Evolutionary conservation across 2,888 invertebrate genomes (phyloP).

Genomic region (Zele albiditarsus): DNA sequence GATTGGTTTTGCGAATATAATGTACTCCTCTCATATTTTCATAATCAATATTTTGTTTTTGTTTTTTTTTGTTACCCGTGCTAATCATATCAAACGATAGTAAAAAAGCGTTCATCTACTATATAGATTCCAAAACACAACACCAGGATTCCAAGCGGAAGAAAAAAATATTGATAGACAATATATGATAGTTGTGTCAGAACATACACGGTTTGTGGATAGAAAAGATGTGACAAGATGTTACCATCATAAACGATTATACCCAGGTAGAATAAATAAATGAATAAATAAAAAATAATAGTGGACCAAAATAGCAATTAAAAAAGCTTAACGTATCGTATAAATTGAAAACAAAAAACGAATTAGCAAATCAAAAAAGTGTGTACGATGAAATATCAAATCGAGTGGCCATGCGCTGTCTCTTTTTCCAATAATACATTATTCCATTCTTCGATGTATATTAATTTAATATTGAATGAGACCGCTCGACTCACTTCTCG

Average conservation of each 20-base stretch:
- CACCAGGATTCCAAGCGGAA: constrained; percentile 69
- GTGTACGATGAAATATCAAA: constrained; percentile 49
- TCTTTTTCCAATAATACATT: constrained; percentile 27
- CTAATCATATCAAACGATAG: constrained; percentile 16
- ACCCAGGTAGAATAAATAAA: constrained; percentile 52
- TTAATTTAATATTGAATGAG: constrained; percentile 23
- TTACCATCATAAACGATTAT: constrained; percentile 56
- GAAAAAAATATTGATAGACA: constrained; percentile 56
- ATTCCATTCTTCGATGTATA: constrained; percentile 11
- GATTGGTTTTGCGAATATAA: neutral
- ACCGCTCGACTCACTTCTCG: constrained; percentile 65
- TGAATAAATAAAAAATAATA: constrained; percentile 50
- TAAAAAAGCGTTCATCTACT: constrained; percentile 48
- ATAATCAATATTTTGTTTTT: too few relatives aligned
- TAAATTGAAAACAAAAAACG: neutral
- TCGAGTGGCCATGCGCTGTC: constrained; percentile 59
- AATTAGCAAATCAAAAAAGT: constrained; percentile 22
- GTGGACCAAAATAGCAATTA: constrained; percentile 29
- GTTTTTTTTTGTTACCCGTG: neutral
- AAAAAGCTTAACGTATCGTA: constrained; percentile 8
- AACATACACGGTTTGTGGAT: constrained; percentile 61
- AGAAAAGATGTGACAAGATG: constrained; percentile 59
- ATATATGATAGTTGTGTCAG: constrained; percentile 50
- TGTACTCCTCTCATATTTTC: constrained; percentile 13
- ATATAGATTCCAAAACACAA: constrained; percentile 59